Base-by-base conservation (phyloP, 2,888 invertebrate genomes). In the Troides aeacus region DNA sequence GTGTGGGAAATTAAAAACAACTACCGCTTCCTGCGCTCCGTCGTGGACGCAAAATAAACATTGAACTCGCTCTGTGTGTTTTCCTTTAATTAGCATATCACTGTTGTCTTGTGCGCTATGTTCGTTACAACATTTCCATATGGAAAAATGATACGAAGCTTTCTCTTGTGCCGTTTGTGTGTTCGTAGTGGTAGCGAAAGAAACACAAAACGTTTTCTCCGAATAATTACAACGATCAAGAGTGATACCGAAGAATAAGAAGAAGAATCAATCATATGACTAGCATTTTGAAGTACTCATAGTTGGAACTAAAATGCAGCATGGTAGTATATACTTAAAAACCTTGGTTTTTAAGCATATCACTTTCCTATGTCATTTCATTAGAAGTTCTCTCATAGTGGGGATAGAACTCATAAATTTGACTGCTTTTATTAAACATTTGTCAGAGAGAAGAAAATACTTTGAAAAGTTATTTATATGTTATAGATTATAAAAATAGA, bases 21-120 rank as follows among this genome's bases (percentile, higher is more conserved):
- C 78, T 75, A 74, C 73, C 76, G 75, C 77, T 77, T 79, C 74
- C 82, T 83, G 77, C 79, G 79, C 84, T 83, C 84, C 85, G 78
- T 82, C 81, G 79, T 78, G 81, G 83, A 82, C 84, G 81, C 79
- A 89, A 90, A 87, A 87, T 85, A 90, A 91, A 92, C 89, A 87
- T 75, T 72, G 81, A 80, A 81, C 79, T 79, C 85, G 82, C 82
- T 84, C 84, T 80, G 82, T 76, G 77, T 91, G 86, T 92, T 92
- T 91, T 91, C 89, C 86, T 92, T 92, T 90, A 92, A 92, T 92
- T 92, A 92, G 83, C 92, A 92, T 92, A 90, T 88, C 86, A 85
- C 83, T 90, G 90, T 91, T 90, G 88, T 92, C 92, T 92, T 92
- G 85, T 84, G 76, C 86, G 87, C 80, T 84, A 80, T 80, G 87